phyloP scores from a whole-genome alignment of 2,888 invertebrate species.

The Clistopyga incitator region DNA sequence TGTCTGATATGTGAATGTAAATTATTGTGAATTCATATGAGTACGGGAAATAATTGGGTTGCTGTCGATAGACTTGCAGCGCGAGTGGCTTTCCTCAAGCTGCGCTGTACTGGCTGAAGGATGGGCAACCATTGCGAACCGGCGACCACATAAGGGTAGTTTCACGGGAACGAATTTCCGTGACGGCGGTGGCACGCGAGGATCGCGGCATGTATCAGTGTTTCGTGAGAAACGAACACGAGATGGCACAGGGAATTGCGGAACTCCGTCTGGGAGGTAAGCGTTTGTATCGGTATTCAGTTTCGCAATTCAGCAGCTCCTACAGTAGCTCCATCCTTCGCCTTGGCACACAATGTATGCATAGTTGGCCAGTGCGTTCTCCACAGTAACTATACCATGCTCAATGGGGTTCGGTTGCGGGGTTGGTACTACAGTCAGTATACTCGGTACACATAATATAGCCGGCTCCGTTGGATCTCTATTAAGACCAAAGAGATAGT shows the following conservation, averaged over 20 bases:
- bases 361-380: slow-evolving; percentile 2
- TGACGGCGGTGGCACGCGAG: slow-evolving; percentile 83
- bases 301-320: slow-evolving; percentile 43
- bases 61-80: slow-evolving; percentile 81
- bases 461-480: slow-evolving; percentile 58
- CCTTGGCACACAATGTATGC: slow-evolving; percentile 30
- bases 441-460: slow-evolving; percentile 52
- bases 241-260: slow-evolving; percentile 84
- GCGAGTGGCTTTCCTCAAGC: slow-evolving; percentile 82
- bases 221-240: slow-evolving; percentile 83
- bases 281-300: slow-evolving; percentile 65
- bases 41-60: slow-evolving; percentile 27
- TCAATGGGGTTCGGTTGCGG: slow-evolving; percentile 44
- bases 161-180: slow-evolving; percentile 85
- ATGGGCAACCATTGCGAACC: slow-evolving; percentile 83
- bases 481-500: slow-evolving; percentile 58
- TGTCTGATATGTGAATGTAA: too few species aligned
- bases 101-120: slow-evolving; percentile 84
- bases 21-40: not conserved
- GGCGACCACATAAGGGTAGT: slow-evolving; percentile 82
- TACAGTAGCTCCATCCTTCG: slow-evolving; percentile 48
- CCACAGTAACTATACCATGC: slow-evolving; percentile 16
- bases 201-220: slow-evolving; percentile 85
- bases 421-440: slow-evolving; percentile 59
- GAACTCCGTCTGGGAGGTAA: slow-evolving; percentile 84